Evolutionary conservation across 2,797 vertebrate species (phyloP).

Genomic region (Phataginus tetradactyla): DNA sequence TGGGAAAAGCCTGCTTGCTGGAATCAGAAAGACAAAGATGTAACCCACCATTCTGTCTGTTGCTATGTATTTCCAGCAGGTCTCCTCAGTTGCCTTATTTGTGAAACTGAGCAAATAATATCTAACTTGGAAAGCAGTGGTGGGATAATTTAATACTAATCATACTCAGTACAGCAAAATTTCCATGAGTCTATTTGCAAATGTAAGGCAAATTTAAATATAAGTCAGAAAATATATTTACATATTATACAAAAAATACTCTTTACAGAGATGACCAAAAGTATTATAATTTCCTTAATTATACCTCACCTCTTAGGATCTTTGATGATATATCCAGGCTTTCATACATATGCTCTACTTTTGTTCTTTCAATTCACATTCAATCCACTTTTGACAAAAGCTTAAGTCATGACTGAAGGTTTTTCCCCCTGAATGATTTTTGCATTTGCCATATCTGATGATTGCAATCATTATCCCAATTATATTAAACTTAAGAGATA

Average conservation of each 20-base stretch:
- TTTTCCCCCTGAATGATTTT: constrained; percentile 49
- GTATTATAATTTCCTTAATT: constrained; percentile 65
- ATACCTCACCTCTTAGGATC: constrained; percentile 1
- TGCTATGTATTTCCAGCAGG: neutral
- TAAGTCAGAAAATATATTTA: constrained; percentile 47
- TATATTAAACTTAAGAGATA: neutral
- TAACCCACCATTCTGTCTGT: neutral
- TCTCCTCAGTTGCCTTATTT: neutral
- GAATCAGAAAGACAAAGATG: neutral
- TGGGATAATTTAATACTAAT: neutral
- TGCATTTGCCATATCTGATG: constrained; percentile 19
- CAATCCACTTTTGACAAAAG: constrained; percentile 31
- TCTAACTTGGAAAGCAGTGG: neutral
- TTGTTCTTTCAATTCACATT: constrained; percentile 46
- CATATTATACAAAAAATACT: constrained; percentile 29
- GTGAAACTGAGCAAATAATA: neutral
- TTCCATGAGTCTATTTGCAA: neutral
- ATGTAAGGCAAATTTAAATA: constrained; percentile 18
- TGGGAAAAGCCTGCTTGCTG: neutral
- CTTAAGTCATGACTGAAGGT: constrained; percentile 14
- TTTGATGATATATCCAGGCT: constrained; percentile 44
- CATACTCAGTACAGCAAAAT: neutral
- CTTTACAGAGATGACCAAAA: constrained; percentile 46
- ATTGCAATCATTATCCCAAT: constrained; percentile 44
- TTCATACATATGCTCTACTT: constrained; percentile 53